A percentile compares a stretch with the other conserved stretches of the same genome.
These are phyloP conservation scores for Rachycentron canadum DNA, from an alignment of 2,797 vertebrate genomes.

Conservation along the genomic window DNA sequence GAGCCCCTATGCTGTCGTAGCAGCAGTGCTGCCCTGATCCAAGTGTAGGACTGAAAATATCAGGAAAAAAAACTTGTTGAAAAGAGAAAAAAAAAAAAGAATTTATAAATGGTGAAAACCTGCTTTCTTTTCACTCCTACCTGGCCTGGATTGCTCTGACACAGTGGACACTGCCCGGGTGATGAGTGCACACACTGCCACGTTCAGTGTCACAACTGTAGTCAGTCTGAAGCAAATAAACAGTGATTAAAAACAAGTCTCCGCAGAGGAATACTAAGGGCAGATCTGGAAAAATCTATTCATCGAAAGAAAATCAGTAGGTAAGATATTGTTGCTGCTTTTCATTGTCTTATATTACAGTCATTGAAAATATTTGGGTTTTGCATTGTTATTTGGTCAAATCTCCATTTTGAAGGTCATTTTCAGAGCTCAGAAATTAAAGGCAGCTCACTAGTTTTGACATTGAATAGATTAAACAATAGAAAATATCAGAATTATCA, in stretches of 20 bases:
- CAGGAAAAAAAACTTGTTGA: not conserved
- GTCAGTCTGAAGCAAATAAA: slow-evolving; percentile 86
- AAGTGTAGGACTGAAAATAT: slow-evolving; percentile 80
- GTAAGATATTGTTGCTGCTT: too few species aligned
- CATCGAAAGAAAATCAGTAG: too few species aligned
- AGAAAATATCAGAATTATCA: not conserved
- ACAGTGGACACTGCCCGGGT: slow-evolving; percentile 91
- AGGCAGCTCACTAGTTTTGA: not conserved
- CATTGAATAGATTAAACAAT: not conserved
- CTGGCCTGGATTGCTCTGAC: slow-evolving; percentile 92
- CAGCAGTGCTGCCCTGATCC: slow-evolving; percentile 94
- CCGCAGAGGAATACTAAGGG: not conserved
- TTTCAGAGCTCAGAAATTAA: too few species aligned
- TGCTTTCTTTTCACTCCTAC: slow-evolving; percentile 74
- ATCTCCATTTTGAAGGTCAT: too few species aligned
- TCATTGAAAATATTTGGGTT: too few species aligned
- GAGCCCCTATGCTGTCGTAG: slow-evolving; percentile 86
- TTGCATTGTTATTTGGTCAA: too few species aligned
- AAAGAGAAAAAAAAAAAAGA: slow-evolving; percentile 63
- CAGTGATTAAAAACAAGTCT: slow-evolving; percentile 1
- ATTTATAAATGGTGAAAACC: slow-evolving; percentile 38
- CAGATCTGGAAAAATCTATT: not conserved
- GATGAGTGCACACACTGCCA: slow-evolving; percentile 91
- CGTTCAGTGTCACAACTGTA: slow-evolving; percentile 89
- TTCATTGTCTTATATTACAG: too few species aligned